Percentiles rank a stretch among this genome's conserved stretches.
Conservation (phyloP, 2,797 vertebrate genomes). For the Lates japonicus region DNA sequence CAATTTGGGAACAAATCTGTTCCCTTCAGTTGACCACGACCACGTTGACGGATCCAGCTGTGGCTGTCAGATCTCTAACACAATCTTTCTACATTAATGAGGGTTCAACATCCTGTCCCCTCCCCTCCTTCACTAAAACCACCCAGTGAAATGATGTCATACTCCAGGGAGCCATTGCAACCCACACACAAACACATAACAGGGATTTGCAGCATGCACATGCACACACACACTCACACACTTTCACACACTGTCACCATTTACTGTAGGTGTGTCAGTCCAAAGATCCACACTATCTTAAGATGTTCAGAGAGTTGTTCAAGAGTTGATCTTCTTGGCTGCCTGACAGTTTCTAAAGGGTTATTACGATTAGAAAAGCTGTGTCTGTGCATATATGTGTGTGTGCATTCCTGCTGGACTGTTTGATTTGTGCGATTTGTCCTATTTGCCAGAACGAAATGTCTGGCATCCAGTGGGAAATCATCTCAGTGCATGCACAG, state of each 20-base stretch:
- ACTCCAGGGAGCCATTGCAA: constrained; percentile 43
- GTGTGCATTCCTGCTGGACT: constrained; percentile 26
- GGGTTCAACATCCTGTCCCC: too few relatives aligned
- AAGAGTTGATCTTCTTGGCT: neutral
- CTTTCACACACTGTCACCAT: constrained; percentile 7
- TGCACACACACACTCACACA: neutral
- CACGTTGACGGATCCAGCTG: constrained; percentile 2
- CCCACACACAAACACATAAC: constrained; percentile 7
- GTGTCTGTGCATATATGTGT: constrained; percentile 19
- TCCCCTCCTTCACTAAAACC: constrained; percentile 23
- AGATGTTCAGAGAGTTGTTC: constrained; percentile 2
- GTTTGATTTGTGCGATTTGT: constrained; percentile 40
- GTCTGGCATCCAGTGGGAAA: constrained; percentile 53
- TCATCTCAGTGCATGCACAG: neutral
- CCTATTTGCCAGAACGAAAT: constrained; percentile 34
- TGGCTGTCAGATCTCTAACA: neutral
- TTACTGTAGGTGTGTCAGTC: neutral
- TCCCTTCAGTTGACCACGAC: too few relatives aligned
- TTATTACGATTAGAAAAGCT: neutral
- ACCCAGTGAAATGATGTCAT: constrained; percentile 58
- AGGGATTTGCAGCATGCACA: constrained; percentile 8
- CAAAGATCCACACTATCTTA: neutral
- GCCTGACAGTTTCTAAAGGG: constrained; percentile 8
- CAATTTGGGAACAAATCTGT: too few relatives aligned
- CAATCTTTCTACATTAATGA: too few relatives aligned